Base-by-base conservation (phyloP, 2,113 vertebrate species). In the Bombycilla garrulus region DNA sequence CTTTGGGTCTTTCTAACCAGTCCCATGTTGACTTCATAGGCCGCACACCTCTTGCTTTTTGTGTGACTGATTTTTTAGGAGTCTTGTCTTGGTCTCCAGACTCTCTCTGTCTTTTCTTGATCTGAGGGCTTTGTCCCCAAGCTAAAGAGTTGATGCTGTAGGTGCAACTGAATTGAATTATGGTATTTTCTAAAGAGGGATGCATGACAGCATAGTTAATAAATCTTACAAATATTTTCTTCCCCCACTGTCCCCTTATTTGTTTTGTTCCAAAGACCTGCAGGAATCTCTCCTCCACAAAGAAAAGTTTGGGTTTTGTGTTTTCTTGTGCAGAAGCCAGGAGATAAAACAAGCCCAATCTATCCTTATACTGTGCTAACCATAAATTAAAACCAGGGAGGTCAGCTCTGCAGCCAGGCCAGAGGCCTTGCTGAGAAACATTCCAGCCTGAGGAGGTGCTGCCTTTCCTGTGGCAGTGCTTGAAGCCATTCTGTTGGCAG, bases 401-500 rank as follows among this genome's bases (percentile, higher is more conserved):
- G 47, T 94, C 93, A 84, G 48, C 61, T 71, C 56, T 84, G 80
- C 80, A 23, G 74, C 89, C 35, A 12, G 86, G 67, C 80, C 94
- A 86, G 70, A 70, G 69, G 24, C 58, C 67, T 14, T 69, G 44
- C 91, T 90, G 90, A 71, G 94, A 71, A 74, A 23, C 42, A 5
- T 28, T 86, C 26, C 12, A 47, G 50, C 78, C 40, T 33, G 81
- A 93, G 90, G 67, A 70, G 44, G 45, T 82, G 35, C 92, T 92
- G 77, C 92, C 50, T 91, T 95, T 95, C 95, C 91, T 79, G 90
- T 66, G 81, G 58, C 58, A 78, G 74, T 35, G 58, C 93, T 94
- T 88, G 92, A 92, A 97, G 88, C 95, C 61, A 6, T 92, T 88
- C 78, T 71, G 48, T 80, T 62, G 50, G 81, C 94, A 93, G 88